phyloP scores from a whole-genome alignment of 2,113 vertebrate genomes.

The Kryptolebias marmoratus region DNA sequence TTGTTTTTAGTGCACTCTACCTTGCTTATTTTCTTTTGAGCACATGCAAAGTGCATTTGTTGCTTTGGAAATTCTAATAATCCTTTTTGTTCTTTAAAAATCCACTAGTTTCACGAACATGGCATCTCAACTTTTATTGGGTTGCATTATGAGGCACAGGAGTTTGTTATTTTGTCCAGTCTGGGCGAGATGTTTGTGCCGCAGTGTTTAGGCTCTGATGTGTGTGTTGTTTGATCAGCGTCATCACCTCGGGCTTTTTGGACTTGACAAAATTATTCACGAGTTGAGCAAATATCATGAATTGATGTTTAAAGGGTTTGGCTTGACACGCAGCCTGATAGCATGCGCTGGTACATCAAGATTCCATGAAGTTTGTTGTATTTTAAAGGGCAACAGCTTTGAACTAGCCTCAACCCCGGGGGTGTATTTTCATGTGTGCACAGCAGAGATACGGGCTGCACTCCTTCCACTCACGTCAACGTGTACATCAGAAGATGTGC shows the following conservation, averaged over 20 bases:
- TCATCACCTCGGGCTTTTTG: constrained; percentile 49
- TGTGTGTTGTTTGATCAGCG: constrained; percentile 55
- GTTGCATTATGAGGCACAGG: not conserved
- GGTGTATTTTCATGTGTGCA: constrained; percentile 72
- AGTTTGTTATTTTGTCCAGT: constrained; percentile 18
- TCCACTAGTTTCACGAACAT: not conserved
- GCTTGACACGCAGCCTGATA: constrained; percentile 62
- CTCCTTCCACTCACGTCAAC: constrained; percentile 57
- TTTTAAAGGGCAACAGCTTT: constrained; percentile 78
- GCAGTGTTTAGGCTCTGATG: constrained; percentile 42
- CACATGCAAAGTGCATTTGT: not conserved
- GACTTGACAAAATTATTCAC: constrained; percentile 60
- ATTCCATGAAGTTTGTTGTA: constrained; percentile 65
- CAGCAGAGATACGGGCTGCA: constrained; percentile 64
- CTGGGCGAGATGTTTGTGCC: constrained; percentile 23
- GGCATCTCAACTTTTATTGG: not conserved
- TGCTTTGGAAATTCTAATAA: not conserved
- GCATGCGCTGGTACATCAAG: constrained; percentile 39
- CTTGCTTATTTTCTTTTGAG: not conserved
- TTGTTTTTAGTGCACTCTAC: not conserved
- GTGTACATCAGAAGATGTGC: constrained; percentile 60
- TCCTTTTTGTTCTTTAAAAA: not conserved
- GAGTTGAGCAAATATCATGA: constrained; percentile 60
- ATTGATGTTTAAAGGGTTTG: constrained; percentile 38
- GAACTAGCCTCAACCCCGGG: constrained; percentile 67